Conservation (phyloP, 2,888 invertebrate species). For the Melanchra persicariae region DNA sequence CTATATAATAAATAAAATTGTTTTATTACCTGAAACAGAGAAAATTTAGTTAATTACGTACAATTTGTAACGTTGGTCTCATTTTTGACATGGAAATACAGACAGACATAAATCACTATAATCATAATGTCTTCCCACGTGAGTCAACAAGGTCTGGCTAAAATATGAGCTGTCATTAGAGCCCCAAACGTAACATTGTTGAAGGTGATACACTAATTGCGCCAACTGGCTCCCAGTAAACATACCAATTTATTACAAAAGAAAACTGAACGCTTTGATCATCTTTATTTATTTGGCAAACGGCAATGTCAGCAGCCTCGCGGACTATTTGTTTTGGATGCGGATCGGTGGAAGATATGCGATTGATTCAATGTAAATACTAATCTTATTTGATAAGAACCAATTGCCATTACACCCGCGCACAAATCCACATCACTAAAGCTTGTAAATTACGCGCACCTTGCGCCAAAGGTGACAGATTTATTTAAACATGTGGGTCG, state of each 20-base stretch:
- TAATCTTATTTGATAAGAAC: slow-evolving; percentile 77
- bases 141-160: slow-evolving; percentile 46
- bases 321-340: slow-evolving; percentile 73
- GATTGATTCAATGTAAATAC: slow-evolving; percentile 70
- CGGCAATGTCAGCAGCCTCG: slow-evolving; percentile 57
- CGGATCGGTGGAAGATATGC: slow-evolving; percentile 57
- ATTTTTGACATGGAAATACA: slow-evolving; percentile 44
- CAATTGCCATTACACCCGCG: slow-evolving; percentile 73
- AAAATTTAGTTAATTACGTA: slow-evolving; percentile 40
- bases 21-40: slow-evolving; percentile 68
- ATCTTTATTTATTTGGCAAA: slow-evolving; percentile 56
- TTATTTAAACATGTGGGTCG: slow-evolving; percentile 73
- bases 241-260: slow-evolving; percentile 62
- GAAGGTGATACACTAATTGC: slow-evolving; percentile 60
- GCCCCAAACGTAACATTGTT: slow-evolving; percentile 48
- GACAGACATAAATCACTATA: slow-evolving; percentile 42
- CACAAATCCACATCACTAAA: slow-evolving; percentile 64
- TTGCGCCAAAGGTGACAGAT: slow-evolving; percentile 77
- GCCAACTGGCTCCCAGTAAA: slow-evolving; percentile 58
- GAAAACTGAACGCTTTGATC: slow-evolving; percentile 60
- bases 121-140: slow-evolving; percentile 44
- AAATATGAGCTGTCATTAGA: slow-evolving; percentile 59
- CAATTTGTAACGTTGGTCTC: slow-evolving; percentile 19
- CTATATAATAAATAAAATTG: slow-evolving; percentile 16
- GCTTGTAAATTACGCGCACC: slow-evolving; percentile 76